Conservation (phyloP, 2,113 vertebrate genomes). For the Tetrao urogallus region DNA sequence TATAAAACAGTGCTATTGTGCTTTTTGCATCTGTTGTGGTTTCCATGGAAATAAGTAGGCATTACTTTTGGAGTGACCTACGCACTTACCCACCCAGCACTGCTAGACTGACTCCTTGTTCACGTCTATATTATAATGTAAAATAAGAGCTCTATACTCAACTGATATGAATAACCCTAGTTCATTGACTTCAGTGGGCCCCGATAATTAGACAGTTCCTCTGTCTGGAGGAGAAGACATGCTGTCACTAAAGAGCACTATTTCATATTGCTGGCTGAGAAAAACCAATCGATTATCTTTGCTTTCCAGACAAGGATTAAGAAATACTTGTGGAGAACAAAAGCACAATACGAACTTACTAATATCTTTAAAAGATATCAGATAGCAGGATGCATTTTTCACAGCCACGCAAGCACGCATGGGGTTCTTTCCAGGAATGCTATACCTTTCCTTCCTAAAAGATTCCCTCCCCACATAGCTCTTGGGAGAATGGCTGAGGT, state of each 20-base stretch:
- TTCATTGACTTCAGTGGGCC: neutral
- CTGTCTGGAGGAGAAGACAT: neutral
- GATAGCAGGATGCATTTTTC: neutral
- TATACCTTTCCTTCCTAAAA: neutral
- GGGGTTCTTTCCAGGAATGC: neutral
- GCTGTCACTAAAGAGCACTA: neutral
- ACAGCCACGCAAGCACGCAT: neutral
- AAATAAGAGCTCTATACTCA: neutral
- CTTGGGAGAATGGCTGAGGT: neutral
- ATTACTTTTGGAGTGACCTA: neutral
- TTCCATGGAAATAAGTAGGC: neutral
- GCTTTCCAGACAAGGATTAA: constrained; percentile 1
- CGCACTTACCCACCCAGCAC: neutral
- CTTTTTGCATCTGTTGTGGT: neutral
- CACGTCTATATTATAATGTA: neutral
- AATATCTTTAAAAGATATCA: neutral
- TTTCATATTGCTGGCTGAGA: neutral
- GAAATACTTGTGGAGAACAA: neutral
- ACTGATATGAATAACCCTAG: neutral
- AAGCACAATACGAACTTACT: neutral
- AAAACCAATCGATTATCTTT: constrained; percentile 36
- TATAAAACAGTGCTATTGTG: neutral
- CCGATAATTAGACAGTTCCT: neutral
- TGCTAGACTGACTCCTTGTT: neutral
- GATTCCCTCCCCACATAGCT: accelerated